Evolutionary conservation across 2,797 vertebrate species (phyloP), one percentile per base, ranked within the genome.

Genomic region (Galagoides demidoff): DNA sequence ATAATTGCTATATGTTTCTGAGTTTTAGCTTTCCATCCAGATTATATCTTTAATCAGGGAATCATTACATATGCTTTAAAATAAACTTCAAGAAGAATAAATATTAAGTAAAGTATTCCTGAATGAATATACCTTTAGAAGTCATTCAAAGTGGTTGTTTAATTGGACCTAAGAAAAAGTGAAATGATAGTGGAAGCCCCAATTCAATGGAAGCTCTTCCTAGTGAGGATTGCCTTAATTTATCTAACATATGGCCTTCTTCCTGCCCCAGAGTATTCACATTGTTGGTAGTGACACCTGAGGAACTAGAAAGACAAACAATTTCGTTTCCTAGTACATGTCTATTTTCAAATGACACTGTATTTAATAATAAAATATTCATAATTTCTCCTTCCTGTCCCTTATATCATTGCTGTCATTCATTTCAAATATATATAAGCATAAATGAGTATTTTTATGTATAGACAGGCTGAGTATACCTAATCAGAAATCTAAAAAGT

Each of bases 81-180:
- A 66, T 55, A 81, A 88, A 43, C 27, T 49, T 88, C 43, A 86
- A 74, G 73, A 94, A 61, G 10, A 77, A n/a, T 84, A 78, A 92
- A 78, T 70, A 57, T 39, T 77, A 55, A 49, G 23, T 64, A 45
- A 77, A 83, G 20, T 34, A 22, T 85, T 84, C 10, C 23, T 57
- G 29, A 84, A 45, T 78, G 31, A 86, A 9, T 49, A 9, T 61
- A 78, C 71, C 27, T 84, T 83, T 12, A 22, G 49, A 73, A 88
- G 52, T 78, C 55, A 70, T 84, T 89, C 43, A 84, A 34, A 92
- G 77, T 89, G 22, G 16, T 76, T 71, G 19, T 76, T 89, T 93
- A 85, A 20, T 76, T 37, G 13, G 74, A 31, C 29, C 31, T 74
- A 81, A 16, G 66, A 79, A 66, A 68, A 89, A 90, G 45, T 85